Evolutionary conservation across 35 echinoderm and acorn worm genomes (phyloP).

Genomic region (Chiridota heheva): DNA sequence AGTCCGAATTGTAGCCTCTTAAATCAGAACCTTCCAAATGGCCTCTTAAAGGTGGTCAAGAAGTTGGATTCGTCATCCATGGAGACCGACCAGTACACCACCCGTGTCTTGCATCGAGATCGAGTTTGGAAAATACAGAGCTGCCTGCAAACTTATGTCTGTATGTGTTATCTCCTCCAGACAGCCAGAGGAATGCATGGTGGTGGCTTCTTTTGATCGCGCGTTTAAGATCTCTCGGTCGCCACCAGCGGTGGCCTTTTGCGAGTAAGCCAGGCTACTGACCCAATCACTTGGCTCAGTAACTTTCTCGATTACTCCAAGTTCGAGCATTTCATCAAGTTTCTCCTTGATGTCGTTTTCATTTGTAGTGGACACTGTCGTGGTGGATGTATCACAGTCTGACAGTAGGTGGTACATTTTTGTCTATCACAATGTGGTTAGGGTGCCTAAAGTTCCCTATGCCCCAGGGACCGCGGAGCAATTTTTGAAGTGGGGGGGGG

Average conservation of each 20-base stretch:
- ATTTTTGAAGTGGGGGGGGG: too few species aligned
- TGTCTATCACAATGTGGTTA: too few species aligned
- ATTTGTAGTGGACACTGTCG: too few species aligned
- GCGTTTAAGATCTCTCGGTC: constrained; percentile 37
- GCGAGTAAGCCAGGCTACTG: too few species aligned
- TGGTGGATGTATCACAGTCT: too few species aligned
- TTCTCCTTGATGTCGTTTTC: too few species aligned
- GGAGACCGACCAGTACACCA: constrained; percentile 56
- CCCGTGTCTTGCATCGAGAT: constrained; percentile 60
- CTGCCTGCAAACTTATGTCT: constrained; percentile 42
- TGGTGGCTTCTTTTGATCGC: constrained; percentile 37
- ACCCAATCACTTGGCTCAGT: too few species aligned
- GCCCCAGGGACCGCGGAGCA: too few species aligned
- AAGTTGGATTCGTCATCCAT: constrained; percentile 26
- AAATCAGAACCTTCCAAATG: constrained; percentile 36
- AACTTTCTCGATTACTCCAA: too few species aligned
- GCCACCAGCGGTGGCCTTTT: constrained; percentile 45
- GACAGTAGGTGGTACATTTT: too few species aligned
- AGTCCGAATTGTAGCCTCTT: constrained; percentile 37
- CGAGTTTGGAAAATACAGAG: constrained; percentile 36
- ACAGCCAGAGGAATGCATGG: constrained; percentile 31
- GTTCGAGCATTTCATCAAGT: too few species aligned
- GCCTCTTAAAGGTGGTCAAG: constrained; percentile 47
- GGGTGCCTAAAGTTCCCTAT: too few species aligned
- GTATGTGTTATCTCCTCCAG: constrained; percentile 44